Conservation (phyloP, 2,113 vertebrate species). For the Orcinus orca region DNA sequence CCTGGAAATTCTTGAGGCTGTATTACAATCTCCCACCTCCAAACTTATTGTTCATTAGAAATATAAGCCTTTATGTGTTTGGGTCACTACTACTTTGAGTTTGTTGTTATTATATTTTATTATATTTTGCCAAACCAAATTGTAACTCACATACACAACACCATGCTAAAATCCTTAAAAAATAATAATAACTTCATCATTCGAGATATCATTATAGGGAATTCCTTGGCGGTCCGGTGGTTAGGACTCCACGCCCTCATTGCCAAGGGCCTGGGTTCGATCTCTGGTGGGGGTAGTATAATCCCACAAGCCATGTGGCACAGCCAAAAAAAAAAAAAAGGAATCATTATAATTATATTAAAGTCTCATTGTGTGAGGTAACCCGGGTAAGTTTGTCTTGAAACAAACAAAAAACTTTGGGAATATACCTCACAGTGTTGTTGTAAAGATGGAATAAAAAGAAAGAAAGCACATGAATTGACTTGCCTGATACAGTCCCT, state of each 20-base stretch:
- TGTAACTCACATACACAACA: not conserved
- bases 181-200: not conserved
- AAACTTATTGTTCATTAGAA: not conserved
- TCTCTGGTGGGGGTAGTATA: too few species aligned
- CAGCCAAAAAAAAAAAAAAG: too few species aligned
- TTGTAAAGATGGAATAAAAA: not conserved
- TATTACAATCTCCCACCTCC: not conserved
- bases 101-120: not conserved
- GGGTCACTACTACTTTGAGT: not conserved
- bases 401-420: not conserved
- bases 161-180: not conserved
- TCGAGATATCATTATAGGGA: not conserved
- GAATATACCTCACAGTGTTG: not conserved
- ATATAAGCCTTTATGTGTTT: not conserved
- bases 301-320: too few species aligned
- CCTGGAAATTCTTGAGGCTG: conserved; percentile 5
- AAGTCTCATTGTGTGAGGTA: not conserved
- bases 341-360: not conserved
- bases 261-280: too few species aligned
- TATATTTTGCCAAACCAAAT: not conserved
- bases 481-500: not conserved
- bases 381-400: not conserved
- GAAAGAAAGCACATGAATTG: not conserved
- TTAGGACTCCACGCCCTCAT: too few species aligned
- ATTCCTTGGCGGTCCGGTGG: too few species aligned